phyloP scores from a whole-genome alignment of 2,797 vertebrate genomes.

The Tadarida brasiliensis region DNA sequence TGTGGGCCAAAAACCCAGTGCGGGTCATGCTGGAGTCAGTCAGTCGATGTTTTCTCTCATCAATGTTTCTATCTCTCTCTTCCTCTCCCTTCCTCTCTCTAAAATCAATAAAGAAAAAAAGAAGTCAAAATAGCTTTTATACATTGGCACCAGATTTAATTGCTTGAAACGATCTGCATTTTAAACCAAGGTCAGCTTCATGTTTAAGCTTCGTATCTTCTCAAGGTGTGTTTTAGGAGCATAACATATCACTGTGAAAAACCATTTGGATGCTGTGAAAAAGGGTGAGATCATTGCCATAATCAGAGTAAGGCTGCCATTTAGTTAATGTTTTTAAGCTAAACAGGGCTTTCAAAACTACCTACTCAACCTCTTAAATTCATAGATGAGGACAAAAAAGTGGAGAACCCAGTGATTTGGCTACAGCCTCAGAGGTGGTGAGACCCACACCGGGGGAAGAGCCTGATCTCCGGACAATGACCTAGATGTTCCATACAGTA shows the following conservation, averaged over 20 bases:
- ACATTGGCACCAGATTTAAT: background rate
- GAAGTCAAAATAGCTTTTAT: background rate
- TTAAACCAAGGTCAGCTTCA: constrained; percentile 17
- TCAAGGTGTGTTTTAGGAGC: background rate
- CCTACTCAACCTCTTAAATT: background rate
- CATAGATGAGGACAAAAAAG: background rate
- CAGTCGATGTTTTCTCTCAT: too few species aligned
- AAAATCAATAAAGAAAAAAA: too few species aligned
- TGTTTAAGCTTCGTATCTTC: background rate
- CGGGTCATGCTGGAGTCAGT: too few species aligned
- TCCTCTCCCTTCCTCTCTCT: too few species aligned
- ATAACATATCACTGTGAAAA: background rate
- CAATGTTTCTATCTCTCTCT: too few species aligned
- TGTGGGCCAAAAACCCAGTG: too few species aligned
- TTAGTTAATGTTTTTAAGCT: background rate
- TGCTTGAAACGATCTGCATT: constrained; percentile 39
- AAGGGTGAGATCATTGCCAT: background rate
- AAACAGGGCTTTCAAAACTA: background rate
- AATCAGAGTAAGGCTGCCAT: background rate
- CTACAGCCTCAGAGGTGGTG: background rate
- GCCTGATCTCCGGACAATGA: too few species aligned
- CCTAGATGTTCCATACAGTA: background rate
- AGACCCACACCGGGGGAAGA: background rate
- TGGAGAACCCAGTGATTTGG: background rate
- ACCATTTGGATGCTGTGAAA: background rate